Evolutionary conservation across 2,113 vertebrate genomes (phyloP).

Genomic region (Peucedramus taeniatus): DNA sequence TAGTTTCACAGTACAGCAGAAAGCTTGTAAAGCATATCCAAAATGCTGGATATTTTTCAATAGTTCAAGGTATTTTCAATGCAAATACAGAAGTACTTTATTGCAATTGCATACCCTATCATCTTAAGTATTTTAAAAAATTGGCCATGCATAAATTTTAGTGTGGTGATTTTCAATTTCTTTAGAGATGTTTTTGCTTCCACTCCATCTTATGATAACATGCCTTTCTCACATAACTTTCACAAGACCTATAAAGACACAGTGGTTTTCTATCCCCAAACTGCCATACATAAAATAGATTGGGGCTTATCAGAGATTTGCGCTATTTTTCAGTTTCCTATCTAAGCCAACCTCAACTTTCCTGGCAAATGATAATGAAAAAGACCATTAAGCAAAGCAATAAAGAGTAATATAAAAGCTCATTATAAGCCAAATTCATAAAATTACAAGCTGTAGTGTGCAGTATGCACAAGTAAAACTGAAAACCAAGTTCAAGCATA

Average conservation of each 20-base stretch:
- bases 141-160: background rate
- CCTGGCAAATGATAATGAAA: background rate
- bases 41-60: background rate
- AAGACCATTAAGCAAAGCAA: background rate
- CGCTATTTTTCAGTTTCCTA: background rate
- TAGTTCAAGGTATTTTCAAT: background rate
- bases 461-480: slow-evolving; percentile 2
- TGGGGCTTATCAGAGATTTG: background rate
- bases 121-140: background rate
- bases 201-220: background rate
- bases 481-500: background rate
- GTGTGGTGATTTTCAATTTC: background rate
- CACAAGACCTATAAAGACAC: background rate
- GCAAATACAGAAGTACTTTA: background rate
- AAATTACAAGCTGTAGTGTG: background rate
- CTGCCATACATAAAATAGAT: background rate
- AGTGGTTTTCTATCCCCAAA: background rate
- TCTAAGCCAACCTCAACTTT: background rate
- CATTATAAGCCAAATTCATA: background rate
- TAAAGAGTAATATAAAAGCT: background rate
- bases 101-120: background rate
- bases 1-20: background rate
- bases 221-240: background rate
- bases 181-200: background rate
- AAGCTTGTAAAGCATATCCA: background rate